Conservation (phyloP, 2,113 vertebrate species). For the Verasper variegatus region DNA sequence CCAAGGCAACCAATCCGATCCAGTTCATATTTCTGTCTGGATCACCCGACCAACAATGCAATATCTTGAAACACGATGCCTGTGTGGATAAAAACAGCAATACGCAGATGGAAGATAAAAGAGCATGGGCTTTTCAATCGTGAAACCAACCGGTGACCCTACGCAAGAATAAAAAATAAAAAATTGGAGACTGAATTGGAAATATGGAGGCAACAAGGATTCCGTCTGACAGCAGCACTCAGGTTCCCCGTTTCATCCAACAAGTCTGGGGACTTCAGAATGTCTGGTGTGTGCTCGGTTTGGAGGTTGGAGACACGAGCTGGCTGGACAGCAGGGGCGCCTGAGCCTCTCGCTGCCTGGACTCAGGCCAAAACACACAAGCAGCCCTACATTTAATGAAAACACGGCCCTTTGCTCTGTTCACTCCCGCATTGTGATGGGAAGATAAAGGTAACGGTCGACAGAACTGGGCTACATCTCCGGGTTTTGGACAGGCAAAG, state of each 20-base stretch:
- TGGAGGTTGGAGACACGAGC: slow-evolving; percentile 31
- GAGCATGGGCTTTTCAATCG: too few relatives aligned
- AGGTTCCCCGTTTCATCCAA: slow-evolving; percentile 10
- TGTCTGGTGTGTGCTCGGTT: slow-evolving; percentile 25
- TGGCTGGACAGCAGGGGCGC: slow-evolving; percentile 20
- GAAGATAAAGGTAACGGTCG: slow-evolving; percentile 41
- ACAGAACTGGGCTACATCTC: slow-evolving; percentile 42
- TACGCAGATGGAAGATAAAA: too few relatives aligned
- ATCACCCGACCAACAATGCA: too few relatives aligned
- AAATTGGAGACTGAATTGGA: background rate
- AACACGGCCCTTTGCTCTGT: slow-evolving; percentile 38
- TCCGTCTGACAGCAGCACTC: slow-evolving; percentile 17
- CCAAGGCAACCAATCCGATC: background rate
- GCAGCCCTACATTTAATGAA: slow-evolving; percentile 60
- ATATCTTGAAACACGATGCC: too few relatives aligned
- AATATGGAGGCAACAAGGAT: background rate
- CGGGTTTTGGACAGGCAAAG: slow-evolving; percentile 35
- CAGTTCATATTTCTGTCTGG: background rate
- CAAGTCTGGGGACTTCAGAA: slow-evolving; percentile 7
- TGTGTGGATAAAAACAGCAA: too few relatives aligned
- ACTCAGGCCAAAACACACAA: slow-evolving; percentile 64
- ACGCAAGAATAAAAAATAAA: background rate
- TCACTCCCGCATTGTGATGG: slow-evolving; percentile 46
- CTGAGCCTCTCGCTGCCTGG: slow-evolving; percentile 45
- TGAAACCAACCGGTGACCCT: too few relatives aligned